Evolutionary conservation across 2,797 vertebrate genomes (phyloP).

Genomic region (Gallinago stenura): DNA sequence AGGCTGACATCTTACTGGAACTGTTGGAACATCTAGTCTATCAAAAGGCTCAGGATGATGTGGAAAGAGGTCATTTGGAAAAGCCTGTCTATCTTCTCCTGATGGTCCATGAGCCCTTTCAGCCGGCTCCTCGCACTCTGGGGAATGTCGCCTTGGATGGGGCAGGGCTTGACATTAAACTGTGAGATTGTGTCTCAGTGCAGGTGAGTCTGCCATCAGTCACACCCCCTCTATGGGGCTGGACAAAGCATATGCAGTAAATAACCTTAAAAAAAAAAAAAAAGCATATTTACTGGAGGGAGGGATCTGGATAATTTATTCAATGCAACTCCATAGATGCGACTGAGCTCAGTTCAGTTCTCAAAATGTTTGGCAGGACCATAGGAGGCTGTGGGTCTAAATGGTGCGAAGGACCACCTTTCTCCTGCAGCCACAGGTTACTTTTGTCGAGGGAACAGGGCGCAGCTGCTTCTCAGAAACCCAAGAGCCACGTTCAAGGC

Average conservation of each 20-base stretch:
- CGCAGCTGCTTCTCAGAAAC: background rate
- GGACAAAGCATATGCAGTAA: background rate
- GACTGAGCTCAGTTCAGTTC: background rate
- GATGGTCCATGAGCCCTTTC: background rate
- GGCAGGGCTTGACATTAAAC: background rate
- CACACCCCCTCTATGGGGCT: background rate
- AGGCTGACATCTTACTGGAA: background rate
- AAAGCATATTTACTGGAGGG: background rate
- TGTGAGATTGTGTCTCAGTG: background rate
- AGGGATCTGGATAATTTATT: background rate
- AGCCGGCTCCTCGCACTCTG: background rate
- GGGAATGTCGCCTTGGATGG: background rate
- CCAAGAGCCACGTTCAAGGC: background rate
- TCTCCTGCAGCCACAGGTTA: background rate
- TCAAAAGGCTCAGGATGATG: background rate
- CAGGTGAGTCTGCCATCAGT: background rate
- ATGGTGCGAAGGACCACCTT: background rate
- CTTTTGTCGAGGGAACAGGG: background rate
- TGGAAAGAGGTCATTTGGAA: background rate
- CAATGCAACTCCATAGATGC: accelerated
- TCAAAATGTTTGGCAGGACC: background rate
- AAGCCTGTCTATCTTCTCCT: background rate
- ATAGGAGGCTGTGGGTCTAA: background rate
- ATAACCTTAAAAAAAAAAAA: background rate
- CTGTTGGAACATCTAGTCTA: background rate